phyloP scores from a whole-genome alignment of 2,888 invertebrate genomes.

The Melieria omissa region DNA sequence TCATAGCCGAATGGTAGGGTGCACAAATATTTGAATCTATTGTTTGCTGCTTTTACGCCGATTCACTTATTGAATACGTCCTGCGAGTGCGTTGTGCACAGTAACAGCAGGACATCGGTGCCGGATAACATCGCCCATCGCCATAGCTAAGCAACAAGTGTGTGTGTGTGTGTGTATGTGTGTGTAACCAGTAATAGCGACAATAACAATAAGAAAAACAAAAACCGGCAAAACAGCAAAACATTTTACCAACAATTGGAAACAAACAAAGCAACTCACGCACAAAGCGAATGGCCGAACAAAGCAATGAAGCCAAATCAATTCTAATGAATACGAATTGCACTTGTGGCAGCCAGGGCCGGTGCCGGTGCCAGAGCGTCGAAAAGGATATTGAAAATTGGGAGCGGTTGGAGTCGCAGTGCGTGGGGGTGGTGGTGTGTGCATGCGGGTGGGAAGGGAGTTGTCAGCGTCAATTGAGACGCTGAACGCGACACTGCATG shows the following conservation, averaged over 20 bases:
- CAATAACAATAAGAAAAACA: too few relatives aligned
- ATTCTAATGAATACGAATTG: slow-evolving; percentile 23
- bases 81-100: too few relatives aligned
- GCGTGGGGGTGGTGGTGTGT: not conserved
- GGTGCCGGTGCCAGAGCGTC: not conserved
- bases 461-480: too few relatives aligned
- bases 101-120: too few relatives aligned
- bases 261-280: slow-evolving; percentile 2
- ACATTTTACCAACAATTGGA: not conserved
- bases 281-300: not conserved
- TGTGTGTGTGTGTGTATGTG: too few relatives aligned
- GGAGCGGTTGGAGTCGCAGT: not conserved
- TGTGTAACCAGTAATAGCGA: too few relatives aligned
- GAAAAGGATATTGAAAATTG: not conserved
- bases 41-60: too few relatives aligned
- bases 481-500: not conserved
- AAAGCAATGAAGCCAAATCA: slow-evolving; percentile 26
- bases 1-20: too few relatives aligned
- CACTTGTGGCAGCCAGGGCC: not conserved
- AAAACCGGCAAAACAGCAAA: not conserved
- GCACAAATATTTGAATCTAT: too few relatives aligned
- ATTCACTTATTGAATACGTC: too few relatives aligned
- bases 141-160: too few relatives aligned
- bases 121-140: too few relatives aligned
- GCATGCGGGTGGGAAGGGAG: not conserved